Conservation (phyloP, 2,888 invertebrate species). For the Andrena dorsata region DNA sequence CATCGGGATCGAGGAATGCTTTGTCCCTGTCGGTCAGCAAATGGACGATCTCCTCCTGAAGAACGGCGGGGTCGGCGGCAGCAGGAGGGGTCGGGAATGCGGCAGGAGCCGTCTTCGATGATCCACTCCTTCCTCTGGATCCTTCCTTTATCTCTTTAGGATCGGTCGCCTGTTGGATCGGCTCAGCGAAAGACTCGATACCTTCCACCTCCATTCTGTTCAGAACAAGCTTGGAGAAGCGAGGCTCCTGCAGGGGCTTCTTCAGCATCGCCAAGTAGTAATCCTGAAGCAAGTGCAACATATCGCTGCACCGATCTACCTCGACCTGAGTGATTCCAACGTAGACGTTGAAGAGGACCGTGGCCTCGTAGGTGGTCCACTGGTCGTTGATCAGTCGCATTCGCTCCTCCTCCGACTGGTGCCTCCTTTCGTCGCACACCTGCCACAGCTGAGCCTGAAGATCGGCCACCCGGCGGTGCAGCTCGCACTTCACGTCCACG, state of each 20-base stretch:
- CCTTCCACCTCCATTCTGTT: neutral
- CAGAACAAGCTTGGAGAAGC: slow-evolving; percentile 25
- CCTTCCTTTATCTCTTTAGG: neutral
- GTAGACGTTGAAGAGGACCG: slow-evolving; percentile 86
- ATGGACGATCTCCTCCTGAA: slow-evolving; percentile 37
- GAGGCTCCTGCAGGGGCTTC: slow-evolving; percentile 47
- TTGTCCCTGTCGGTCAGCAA: slow-evolving; percentile 31
- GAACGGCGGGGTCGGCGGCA: neutral
- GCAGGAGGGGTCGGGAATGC: neutral
- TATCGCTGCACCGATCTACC: slow-evolving; percentile 86
- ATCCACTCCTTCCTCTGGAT: neutral
- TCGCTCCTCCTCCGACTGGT: slow-evolving; percentile 86
- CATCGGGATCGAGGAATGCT: slow-evolving; percentile 5
- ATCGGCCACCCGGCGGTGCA: slow-evolving; percentile 87
- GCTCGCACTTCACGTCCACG: slow-evolving; percentile 87
- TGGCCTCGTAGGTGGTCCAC: slow-evolving; percentile 87
- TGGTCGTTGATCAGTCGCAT: slow-evolving; percentile 86
- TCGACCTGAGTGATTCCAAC: slow-evolving; percentile 88
- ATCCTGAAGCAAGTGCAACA: slow-evolving; percentile 84
- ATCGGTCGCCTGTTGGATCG: neutral
- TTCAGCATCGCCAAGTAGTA: slow-evolving; percentile 84
- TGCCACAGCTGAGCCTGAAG: slow-evolving; percentile 86
- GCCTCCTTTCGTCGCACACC: slow-evolving; percentile 87
- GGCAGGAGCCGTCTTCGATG: neutral
- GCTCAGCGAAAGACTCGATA: no score